A percentile compares a stretch with the other conserved stretches of the same genome.
phyloP scores from a whole-genome alignment of 1,140 invertebrate species.

The Listronotus oregonensis region DNA sequence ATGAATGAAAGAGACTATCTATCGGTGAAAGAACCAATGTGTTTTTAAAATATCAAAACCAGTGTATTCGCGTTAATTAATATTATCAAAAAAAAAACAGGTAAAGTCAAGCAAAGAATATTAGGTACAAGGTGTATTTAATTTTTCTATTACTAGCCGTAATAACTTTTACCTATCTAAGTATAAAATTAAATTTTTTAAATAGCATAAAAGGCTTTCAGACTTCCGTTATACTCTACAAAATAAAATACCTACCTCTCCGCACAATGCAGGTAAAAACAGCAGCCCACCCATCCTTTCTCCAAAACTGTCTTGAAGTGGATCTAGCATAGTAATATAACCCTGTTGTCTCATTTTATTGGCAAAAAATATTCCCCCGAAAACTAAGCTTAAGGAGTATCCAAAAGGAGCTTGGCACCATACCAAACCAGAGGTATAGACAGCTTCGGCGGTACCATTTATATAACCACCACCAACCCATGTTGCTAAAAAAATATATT shows the following conservation, averaged over 20 bases:
- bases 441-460: conserved; percentile 96
- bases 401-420: conserved; percentile 98
- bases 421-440: conserved; percentile 87
- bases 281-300: conserved; percentile 95
- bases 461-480: conserved; percentile 99
- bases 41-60: no score
- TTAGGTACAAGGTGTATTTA: no score
- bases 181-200: no score
- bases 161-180: no score
- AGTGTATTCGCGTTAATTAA: no score
- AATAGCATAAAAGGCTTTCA: no score
- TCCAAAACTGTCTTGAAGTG: conserved; percentile 94
- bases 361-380: conserved; percentile 97
- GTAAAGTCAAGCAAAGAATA: no score
- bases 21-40: no score
- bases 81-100: no score
- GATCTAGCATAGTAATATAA: conserved; percentile 99
- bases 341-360: conserved; percentile 96
- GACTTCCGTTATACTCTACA: no score
- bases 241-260: conserved; percentile 79
- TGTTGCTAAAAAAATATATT: conserved; percentile 78
- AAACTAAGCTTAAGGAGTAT: conserved; percentile 91
- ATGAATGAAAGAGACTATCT: no score
- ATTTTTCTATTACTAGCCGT: no score
- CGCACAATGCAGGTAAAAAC: conserved; percentile 94